Evolutionary conservation across 2,113 vertebrate species (phyloP).

Genomic region (Vulpes ferrilata): DNA sequence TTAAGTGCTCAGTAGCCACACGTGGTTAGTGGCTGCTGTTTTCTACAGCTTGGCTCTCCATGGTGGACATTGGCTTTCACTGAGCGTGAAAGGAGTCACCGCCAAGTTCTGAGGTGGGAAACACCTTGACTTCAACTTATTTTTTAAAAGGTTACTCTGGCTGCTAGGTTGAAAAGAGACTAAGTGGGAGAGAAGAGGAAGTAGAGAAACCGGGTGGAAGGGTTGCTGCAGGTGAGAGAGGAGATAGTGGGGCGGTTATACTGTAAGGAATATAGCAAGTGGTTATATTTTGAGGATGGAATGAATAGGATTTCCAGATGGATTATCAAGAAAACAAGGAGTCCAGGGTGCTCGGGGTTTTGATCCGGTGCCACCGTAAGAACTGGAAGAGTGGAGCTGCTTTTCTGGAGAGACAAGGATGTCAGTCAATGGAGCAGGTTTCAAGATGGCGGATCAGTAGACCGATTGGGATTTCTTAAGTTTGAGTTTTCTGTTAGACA

Average conservation of each 20-base stretch:
- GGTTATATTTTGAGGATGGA: background rate
- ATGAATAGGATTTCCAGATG: background rate
- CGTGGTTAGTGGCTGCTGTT: background rate
- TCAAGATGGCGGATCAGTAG: background rate
- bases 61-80: background rate
- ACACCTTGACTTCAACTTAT: background rate
- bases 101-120: background rate
- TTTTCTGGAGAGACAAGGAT: background rate
- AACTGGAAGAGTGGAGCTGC: background rate
- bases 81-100: background rate
- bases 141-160: background rate
- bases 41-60: background rate
- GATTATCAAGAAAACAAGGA: background rate
- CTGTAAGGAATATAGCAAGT: background rate
- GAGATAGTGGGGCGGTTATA: background rate
- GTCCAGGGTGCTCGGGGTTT: background rate
- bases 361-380: background rate
- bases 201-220: background rate
- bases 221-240: background rate
- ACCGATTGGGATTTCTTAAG: background rate
- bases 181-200: background rate
- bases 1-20: background rate
- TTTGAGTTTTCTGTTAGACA: constrained; percentile 12
- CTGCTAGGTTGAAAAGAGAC: background rate
- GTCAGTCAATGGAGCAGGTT: background rate